Conservation (phyloP, 1,140 invertebrate genomes). For the Drosophila watanabei region DNA sequence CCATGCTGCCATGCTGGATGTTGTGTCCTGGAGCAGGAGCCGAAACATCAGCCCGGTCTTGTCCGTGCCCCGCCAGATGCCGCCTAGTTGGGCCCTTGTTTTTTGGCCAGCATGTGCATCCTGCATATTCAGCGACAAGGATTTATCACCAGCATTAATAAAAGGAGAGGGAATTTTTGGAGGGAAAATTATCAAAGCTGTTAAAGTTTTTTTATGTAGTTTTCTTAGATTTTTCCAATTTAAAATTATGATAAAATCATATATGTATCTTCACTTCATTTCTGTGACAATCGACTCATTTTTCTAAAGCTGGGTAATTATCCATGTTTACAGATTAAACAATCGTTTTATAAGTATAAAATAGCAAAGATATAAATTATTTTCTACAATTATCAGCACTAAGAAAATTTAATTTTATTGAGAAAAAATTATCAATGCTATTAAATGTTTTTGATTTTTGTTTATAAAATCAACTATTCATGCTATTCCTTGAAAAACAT, state of each 20-base stretch:
- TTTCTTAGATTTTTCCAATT: not conserved
- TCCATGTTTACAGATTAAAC: not conserved
- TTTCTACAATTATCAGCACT: not conserved
- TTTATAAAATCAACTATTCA: too few relatives aligned
- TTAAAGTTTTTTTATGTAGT: too few relatives aligned
- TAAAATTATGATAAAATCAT: not conserved
- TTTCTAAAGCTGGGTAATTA: not conserved
- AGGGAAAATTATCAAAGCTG: not conserved
- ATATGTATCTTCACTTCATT: not conserved
- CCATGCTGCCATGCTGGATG: not conserved
- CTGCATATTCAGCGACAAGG: constrained; percentile 71
- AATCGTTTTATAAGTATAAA: not conserved
- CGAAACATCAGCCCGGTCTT: constrained; percentile 12
- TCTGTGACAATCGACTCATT: not conserved
- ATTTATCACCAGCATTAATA: constrained; percentile 65
- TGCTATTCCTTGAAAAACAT: too few relatives aligned
- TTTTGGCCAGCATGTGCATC: constrained; percentile 47
- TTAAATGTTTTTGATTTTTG: too few relatives aligned
- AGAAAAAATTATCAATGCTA: too few relatives aligned
- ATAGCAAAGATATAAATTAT: not conserved
- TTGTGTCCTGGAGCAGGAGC: constrained; percentile 3
- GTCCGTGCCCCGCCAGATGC: constrained; percentile 30
- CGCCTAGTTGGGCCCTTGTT: constrained; percentile 9
- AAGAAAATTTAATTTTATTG: too few relatives aligned
- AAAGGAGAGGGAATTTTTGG: not conserved